A percentile compares a stretch with the other conserved stretches of the same genome.
Conservation (phyloP, 2,888 invertebrate genomes). For the Drosophila eohydei region DNA sequence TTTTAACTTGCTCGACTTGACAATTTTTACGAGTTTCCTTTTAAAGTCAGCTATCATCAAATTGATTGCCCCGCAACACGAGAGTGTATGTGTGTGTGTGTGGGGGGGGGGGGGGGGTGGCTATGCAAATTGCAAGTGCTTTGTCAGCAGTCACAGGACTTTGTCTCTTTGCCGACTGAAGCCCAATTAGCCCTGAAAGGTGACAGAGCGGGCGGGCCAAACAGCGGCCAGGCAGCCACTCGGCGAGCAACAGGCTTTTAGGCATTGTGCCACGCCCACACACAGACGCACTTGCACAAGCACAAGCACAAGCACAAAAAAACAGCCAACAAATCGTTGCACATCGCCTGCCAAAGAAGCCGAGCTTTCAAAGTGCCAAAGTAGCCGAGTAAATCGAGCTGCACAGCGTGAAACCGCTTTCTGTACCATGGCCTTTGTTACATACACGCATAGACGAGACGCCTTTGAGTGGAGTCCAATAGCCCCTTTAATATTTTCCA, state of each 20-base stretch:
- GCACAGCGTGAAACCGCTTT: not conserved
- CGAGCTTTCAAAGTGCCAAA: not conserved
- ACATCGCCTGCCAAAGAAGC: not conserved
- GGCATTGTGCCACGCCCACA: slow-evolving; percentile 14
- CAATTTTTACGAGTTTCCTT: slow-evolving; percentile 61
- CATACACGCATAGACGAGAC: too few relatives aligned
- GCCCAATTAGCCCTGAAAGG: slow-evolving; percentile 50
- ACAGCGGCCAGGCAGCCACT: not conserved
- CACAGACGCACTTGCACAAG: not conserved
- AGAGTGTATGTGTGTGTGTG: slow-evolving; percentile 2
- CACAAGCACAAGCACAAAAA: not conserved
- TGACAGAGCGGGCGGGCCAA: slow-evolving; percentile 26
- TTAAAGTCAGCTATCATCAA: slow-evolving; percentile 63
- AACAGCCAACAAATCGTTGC: not conserved
- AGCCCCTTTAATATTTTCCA: not conserved
- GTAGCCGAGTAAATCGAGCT: not conserved
- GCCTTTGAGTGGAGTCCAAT: not conserved
- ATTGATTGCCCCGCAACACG: slow-evolving; percentile 62
- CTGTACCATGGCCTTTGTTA: not conserved
- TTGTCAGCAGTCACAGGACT: slow-evolving; percentile 50
- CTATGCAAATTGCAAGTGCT: slow-evolving; percentile 50
- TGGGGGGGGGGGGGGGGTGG: slow-evolving; percentile 10
- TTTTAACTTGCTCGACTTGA: slow-evolving; percentile 52
- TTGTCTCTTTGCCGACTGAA: slow-evolving; percentile 5
- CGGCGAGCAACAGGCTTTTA: not conserved